Conservation (phyloP, 2,113 vertebrate genomes). For the Zosterops hypoxanthus region DNA sequence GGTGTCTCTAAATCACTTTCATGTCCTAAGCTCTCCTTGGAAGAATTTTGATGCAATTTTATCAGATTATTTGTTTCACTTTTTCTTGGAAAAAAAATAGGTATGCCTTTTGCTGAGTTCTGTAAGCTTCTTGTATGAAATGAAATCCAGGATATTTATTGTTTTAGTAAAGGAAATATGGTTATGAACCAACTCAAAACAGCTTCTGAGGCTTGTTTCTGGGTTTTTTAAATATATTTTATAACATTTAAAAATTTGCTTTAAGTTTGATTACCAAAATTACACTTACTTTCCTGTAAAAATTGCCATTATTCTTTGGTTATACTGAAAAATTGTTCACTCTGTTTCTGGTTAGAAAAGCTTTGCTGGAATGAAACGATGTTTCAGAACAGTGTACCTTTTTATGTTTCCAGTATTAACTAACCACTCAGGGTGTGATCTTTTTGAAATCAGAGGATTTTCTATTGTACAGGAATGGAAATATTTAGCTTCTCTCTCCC, state of each 20-base stretch:
- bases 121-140: background rate
- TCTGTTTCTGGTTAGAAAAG: slow-evolving; percentile 1
- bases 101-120: background rate
- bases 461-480: slow-evolving; percentile 51
- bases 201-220: background rate
- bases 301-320: background rate
- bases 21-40: background rate
- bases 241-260: background rate
- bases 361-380: slow-evolving; percentile 36
- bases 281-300: background rate
- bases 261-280: background rate
- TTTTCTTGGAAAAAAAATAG: slow-evolving; percentile 36
- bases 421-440: slow-evolving; percentile 28
- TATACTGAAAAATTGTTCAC: background rate
- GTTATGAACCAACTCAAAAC: background rate
- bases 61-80: slow-evolving; percentile 5
- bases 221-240: background rate
- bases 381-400: slow-evolving; percentile 33
- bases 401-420: slow-evolving; percentile 47
- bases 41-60: background rate
- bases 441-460: slow-evolving; percentile 59
- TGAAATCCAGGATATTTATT: background rate
- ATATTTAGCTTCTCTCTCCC: slow-evolving; percentile 54
- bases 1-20: background rate
- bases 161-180: background rate